Percentiles rank a stretch among this genome's conserved stretches.
These are phyloP conservation scores for Ichneumon xanthorius DNA, from an alignment of 2,888 invertebrate genomes.

Conservation along the genomic window DNA sequence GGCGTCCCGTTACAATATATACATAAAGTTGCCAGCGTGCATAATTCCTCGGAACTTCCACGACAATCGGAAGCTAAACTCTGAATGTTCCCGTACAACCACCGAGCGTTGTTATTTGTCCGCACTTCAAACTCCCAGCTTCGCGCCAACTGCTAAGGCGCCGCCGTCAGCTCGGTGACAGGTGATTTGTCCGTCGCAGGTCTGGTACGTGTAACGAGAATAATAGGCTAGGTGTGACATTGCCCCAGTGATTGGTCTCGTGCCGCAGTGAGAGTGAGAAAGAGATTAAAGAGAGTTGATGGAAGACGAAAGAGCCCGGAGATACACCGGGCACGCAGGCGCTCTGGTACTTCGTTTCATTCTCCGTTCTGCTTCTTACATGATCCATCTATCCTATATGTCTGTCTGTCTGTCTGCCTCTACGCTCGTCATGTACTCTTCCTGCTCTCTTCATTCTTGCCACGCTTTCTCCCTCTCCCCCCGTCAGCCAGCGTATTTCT, in stretches of 20 bases:
- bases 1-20: no score
- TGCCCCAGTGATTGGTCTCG: constrained; percentile 80
- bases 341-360: constrained; percentile 53
- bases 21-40: no score
- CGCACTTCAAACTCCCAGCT: constrained; percentile 54
- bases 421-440: constrained; percentile 34
- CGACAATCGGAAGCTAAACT: neutral
- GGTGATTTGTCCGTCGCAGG: constrained; percentile 81
- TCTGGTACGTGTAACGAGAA: constrained; percentile 78
- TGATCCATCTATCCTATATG: constrained; percentile 20
- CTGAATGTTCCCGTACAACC: neutral
- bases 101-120: constrained; percentile 33
- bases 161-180: constrained; percentile 59
- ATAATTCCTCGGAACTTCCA: neutral
- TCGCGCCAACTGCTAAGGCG: constrained; percentile 37
- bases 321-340: constrained; percentile 22
- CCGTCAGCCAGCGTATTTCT: no score
- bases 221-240: constrained; percentile 82
- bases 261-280: constrained; percentile 68
- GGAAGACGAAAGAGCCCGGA: constrained; percentile 16
- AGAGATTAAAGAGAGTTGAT: constrained; percentile 23
- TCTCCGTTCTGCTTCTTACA: constrained; percentile 7
- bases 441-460: constrained; percentile 27
- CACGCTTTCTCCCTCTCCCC: constrained; percentile 31
- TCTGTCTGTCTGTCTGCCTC: constrained; percentile 10